Evolutionary conservation across 1,140 invertebrate species (phyloP), one percentile per base, ranked within the genome.

Genomic region (Phymorhynchus buccinoides): DNA sequence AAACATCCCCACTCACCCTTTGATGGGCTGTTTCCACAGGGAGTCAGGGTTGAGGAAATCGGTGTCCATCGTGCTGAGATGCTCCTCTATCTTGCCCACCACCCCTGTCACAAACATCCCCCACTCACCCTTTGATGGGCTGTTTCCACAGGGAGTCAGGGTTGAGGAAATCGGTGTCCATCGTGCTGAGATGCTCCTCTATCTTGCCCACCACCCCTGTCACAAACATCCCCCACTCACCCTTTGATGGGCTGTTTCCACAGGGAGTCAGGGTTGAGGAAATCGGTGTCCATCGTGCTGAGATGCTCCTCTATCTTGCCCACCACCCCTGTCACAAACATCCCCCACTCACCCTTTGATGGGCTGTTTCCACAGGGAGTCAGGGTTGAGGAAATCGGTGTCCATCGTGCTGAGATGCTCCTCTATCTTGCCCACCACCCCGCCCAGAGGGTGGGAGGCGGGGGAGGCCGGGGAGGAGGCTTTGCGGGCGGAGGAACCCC

Each of bases 71-170:
- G 79, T 56, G 35, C 88, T 86, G 86, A 92, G 87, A 42, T 92
- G 91, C 52, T 87, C 89, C 27, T 87, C 88, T 73, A 88, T 84
- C 83, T 73, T 83, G 18, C 66, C n/a, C n/a, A 52, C 9, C 48
- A 52, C 48, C 7, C 22, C 48, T 12, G 9, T 12, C 48, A 52
- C 48, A 52, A 52, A 52, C 48, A 52, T 18, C 41, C 44, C 71
- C 22, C 37, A 68, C 86, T 87, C 83, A 91, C 91, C 88, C 87
- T 56, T 88, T 56, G 44, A 84, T 83, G 27, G 85, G 84, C 35
- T 91, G 75, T 78, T 89, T 90, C 90, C 91, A 92, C n/a, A 92
- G 80, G 1, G 83, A 75, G 68, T 92, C 91, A 32, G 91, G 91
- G 87, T 92, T 90, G 4, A 92, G 86, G 27, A 91, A 87, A 27